These are phyloP conservation scores for Xenopus tropicalis DNA, from an alignment of 2,113 vertebrate species.

Conservation along the genomic window UCB_Xtro_10.0 CM004446.2:106281001-106281500, in stretches of 20 bases:
- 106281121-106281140: constrained; percentile 83
- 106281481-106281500: constrained; percentile 27
- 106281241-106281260: constrained; percentile 82
- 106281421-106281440: constrained; percentile 41
- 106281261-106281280: constrained; percentile 82
- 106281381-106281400: constrained; percentile 24
- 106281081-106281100: constrained; percentile 79
- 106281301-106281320: constrained; percentile 46
- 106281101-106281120: constrained; percentile 62
- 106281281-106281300: constrained; percentile 43
- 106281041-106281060: too few relatives aligned
- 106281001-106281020: too few relatives aligned
- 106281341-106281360: constrained; percentile 44
- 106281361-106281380: constrained; percentile 34
- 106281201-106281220: constrained; percentile 77
- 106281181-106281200: constrained; percentile 83
- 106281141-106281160: constrained; percentile 79
- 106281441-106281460: constrained; percentile 33
- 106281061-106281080: constrained; percentile 67
- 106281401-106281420: constrained; percentile 28
- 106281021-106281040: too few relatives aligned
- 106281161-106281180: constrained; percentile 81
- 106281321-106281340: constrained; percentile 46
- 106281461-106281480: constrained; percentile 42
- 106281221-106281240: constrained; percentile 84